Base-by-base conservation (phyloP, 2,113 vertebrate species). In the Hepsetus odoe region DNA sequence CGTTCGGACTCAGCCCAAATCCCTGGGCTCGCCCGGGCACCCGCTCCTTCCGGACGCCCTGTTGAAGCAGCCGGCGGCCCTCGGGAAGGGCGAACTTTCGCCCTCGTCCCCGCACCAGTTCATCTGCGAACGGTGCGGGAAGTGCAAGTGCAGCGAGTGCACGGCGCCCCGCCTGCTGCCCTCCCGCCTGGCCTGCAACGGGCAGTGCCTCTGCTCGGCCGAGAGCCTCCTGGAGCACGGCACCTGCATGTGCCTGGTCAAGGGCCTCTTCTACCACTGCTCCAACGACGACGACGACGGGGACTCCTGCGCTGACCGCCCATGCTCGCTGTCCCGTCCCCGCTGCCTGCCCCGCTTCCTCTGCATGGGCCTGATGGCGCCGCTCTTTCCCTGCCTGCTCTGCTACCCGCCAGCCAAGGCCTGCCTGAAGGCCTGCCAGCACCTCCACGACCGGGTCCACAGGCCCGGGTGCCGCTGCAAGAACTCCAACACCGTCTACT, bases 401-500 rank as follows among this genome's bases (percentile, higher is more conserved):
- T 99, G 98, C 88, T 99, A 99, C 83, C 97, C 95, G 65, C 98
- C 96, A 0, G 95, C 96, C 5, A 95, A 96, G 87, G 96, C 94
- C 72, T 98, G 96, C 87, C 90, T 99, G 61, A 95, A 94, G 86
- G 93, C 95, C 20, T 95, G 95, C 83, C 92, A 95, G 79, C 89
- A 93, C 35, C 98, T 96, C 87, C 96, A 99, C 16, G 97, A 99
- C 91, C 94, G 93, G 69, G 61, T 95, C 66, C 94, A 93, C 82
- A 90, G 97, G 73, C 98, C 98, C 0, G 97, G 98, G 11, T 99
- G 98, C 89, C 92, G 98, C 68, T 99, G 98, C 91, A 97, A 96
- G 92, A 98, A 96, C 95, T 98, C 96, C 86, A 99, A 99, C 92
- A 95, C 97, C 1, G 98, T 99, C 82, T 98, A 98, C 88, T 97